Evolutionary conservation across 2,113 vertebrate species (phyloP).

Genomic region (Hassar affinis): DNA sequence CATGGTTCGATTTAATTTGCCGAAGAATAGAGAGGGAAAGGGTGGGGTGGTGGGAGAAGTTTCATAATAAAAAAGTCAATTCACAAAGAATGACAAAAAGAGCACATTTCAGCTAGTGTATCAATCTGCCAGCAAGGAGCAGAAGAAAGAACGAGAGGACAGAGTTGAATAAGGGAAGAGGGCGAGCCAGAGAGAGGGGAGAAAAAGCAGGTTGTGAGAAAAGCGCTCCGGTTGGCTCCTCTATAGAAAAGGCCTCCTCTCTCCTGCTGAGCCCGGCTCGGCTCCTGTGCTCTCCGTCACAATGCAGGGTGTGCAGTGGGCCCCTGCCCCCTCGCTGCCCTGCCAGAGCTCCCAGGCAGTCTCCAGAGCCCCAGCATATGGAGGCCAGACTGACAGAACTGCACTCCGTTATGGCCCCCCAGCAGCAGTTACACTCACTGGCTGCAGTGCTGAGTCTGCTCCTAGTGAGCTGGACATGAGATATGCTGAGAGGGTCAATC

Average conservation of each 20-base stretch:
- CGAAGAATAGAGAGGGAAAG: slow-evolving; percentile 60
- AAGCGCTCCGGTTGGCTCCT: slow-evolving; percentile 69
- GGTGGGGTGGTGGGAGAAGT: slow-evolving; percentile 47
- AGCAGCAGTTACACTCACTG: slow-evolving; percentile 64
- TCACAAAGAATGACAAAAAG: slow-evolving; percentile 63
- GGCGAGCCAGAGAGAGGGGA: slow-evolving; percentile 47
- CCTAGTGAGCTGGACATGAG: slow-evolving; percentile 54
- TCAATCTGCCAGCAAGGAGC: slow-evolving; percentile 65
- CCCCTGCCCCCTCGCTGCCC: slow-evolving; percentile 65
- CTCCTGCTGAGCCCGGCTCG: slow-evolving; percentile 71
- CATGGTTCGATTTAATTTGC: slow-evolving; percentile 63
- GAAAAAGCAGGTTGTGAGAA: slow-evolving; percentile 73
- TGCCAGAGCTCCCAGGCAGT: slow-evolving; percentile 69
- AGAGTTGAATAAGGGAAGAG: slow-evolving; percentile 45
- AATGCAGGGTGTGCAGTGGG: slow-evolving; percentile 57
- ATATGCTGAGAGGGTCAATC: slow-evolving; percentile 53
- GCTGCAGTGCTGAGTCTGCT: slow-evolving; percentile 48
- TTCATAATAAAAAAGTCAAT: slow-evolving; percentile 63
- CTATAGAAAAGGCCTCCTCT: slow-evolving; percentile 71
- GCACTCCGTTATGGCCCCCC: slow-evolving; percentile 58
- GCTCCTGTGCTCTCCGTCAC: slow-evolving; percentile 71
- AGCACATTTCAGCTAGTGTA: slow-evolving; percentile 70
- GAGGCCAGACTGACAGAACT: slow-evolving; percentile 64
- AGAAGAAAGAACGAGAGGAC: slow-evolving; percentile 42
- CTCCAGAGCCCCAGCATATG: slow-evolving; percentile 71